Conservation (phyloP, 2,797 vertebrate genomes). For the Notolabrus celidotus region DNA sequence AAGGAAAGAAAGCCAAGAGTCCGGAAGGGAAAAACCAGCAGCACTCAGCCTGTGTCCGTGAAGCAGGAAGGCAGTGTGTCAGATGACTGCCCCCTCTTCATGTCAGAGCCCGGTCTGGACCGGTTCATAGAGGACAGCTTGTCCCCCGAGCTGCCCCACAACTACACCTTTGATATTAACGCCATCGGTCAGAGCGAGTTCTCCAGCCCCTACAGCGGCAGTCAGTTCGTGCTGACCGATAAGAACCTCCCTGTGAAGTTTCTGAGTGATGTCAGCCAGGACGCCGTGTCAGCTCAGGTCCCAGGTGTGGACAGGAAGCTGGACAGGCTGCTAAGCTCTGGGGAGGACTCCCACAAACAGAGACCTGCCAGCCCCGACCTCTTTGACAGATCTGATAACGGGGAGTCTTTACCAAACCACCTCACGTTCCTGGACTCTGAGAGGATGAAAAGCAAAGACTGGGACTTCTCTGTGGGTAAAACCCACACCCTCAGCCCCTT, state of each 20-base stretch:
- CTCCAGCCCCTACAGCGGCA: slow-evolving; percentile 94
- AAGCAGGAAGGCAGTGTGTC: slow-evolving; percentile 82
- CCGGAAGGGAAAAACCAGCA: slow-evolving; percentile 81
- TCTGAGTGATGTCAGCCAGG: slow-evolving; percentile 94
- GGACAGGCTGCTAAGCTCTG: slow-evolving; percentile 53
- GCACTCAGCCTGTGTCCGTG: slow-evolving; percentile 74
- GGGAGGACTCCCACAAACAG: slow-evolving; percentile 80
- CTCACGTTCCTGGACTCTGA: slow-evolving; percentile 83
- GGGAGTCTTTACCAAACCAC: slow-evolving; percentile 80
- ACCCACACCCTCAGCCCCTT: slow-evolving; percentile 89
- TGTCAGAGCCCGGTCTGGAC: slow-evolving; percentile 93
- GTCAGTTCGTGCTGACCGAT: slow-evolving; percentile 96
- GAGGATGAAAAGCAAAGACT: slow-evolving; percentile 73
- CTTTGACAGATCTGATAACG: slow-evolving; percentile 87
- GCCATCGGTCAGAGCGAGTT: slow-evolving; percentile 93
- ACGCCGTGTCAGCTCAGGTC: slow-evolving; percentile 82
- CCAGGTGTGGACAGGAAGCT: slow-evolving; percentile 62
- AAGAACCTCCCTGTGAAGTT: slow-evolving; percentile 96
- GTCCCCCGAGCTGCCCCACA: slow-evolving; percentile 94
- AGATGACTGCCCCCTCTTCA: slow-evolving; percentile 87
- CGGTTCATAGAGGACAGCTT: slow-evolving; percentile 95
- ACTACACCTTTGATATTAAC: slow-evolving; percentile 98
- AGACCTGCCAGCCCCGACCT: slow-evolving; percentile 88
- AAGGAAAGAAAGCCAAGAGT: slow-evolving; percentile 86
- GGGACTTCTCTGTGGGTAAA: slow-evolving; percentile 84